Evolutionary conservation across 1,140 invertebrate genomes (phyloP), one percentile per base, ranked within the genome.

Genomic region (Macrocentrus cingulum): DNA sequence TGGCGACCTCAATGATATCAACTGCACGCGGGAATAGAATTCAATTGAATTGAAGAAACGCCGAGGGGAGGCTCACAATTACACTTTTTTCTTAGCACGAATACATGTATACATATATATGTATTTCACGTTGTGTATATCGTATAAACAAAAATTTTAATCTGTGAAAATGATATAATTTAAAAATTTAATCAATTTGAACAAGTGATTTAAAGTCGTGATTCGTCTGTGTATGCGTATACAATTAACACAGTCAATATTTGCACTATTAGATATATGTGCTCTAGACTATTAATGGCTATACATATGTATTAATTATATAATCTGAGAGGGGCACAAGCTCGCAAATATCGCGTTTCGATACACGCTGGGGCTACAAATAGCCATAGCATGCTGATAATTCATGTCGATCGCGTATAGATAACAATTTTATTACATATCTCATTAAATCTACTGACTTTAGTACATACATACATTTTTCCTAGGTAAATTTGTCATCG

Each of bases 1-100:
- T 77, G 75, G 69, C 72, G 75, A 77, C 74, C 75, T 76, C 75
- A 75, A 76, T 77, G 74, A 76, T 77, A 76, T 76, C 73, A 76
- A 76, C 74, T 75, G 71, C 71, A 75, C 65, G 67, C 66, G 66
- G 70, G 71, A 77, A 76, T 76, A 77, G 73, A 77, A 76, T 77
- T 77, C 72, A 77, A 77, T 77, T 77, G 73, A 75, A 77, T 74
- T 75, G 73, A 77, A 77, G 75, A 72, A 77, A 74, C 61, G 66
- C 39, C 65, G 66, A 72, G 67, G 70, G 70, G 67, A 71, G 59
- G 56, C 37, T 8, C 58, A 52, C 59, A 56, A 29, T n/a, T 51
- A 39, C 45, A 36, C 48, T 45, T 56, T 39, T 60, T 45, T 52
- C 53, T 56, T 51, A 60, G 37, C 29, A 6, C 29, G 6, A 34